Evolutionary conservation across 2,113 vertebrate species (phyloP).

Genomic region (Henicopernis longicauda): DNA sequence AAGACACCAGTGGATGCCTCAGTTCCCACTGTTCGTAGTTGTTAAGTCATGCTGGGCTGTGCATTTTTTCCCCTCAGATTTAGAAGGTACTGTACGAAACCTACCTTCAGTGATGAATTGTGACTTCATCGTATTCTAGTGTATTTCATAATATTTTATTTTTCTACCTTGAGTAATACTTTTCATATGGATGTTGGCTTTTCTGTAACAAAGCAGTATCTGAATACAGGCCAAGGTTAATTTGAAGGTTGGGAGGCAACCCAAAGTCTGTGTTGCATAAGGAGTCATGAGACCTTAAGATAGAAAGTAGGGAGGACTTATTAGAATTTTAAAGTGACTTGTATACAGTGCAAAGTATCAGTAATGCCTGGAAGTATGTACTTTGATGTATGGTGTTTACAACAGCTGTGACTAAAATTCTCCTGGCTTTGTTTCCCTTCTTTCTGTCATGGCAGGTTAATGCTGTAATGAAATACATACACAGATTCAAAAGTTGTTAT

Average conservation of each 20-base stretch:
- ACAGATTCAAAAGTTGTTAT: not conserved
- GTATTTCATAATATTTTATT: not conserved
- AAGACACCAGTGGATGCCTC: not conserved
- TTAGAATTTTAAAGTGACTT: conserved; percentile 47
- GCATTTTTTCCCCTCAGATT: rapidly evolving
- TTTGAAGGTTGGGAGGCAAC: conserved; percentile 1
- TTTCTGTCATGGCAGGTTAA: not conserved
- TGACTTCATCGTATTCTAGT: not conserved
- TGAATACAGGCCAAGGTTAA: not conserved
- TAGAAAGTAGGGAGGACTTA: not conserved
- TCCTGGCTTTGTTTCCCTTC: not conserved
- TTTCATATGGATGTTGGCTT: not conserved
- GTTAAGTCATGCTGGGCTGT: not conserved
- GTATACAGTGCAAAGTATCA: not conserved
- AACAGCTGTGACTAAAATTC: not conserved
- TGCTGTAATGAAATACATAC: not conserved
- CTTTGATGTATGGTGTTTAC: conserved; percentile 42
- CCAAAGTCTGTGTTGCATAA: not conserved
- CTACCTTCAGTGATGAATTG: not conserved
- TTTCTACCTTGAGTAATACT: not conserved
- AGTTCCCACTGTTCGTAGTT: not conserved
- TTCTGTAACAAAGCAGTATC: not conserved
- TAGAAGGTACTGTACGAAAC: not conserved
- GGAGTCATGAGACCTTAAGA: conserved; percentile 42
- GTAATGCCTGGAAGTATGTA: not conserved